Percentiles rank a stretch among this genome's conserved stretches.
phyloP scores from a whole-genome alignment of 2,113 vertebrate genomes.

The Pseudorhombus dupliciocellatus region DNA sequence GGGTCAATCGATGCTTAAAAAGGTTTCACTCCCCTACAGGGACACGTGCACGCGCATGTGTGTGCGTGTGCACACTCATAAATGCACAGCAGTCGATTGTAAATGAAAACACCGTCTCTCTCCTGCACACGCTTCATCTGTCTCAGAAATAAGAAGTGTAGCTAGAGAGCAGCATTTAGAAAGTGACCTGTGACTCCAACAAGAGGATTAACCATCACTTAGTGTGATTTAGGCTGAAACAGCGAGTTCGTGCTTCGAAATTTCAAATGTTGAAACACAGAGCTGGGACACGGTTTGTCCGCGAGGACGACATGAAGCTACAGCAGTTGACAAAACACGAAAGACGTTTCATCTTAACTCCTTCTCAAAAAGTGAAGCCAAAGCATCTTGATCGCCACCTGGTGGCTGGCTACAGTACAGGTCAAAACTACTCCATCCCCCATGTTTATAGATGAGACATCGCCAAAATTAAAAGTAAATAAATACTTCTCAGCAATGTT shows the following conservation, averaged over 20 bases:
- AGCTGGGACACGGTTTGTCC: constrained; percentile 2
- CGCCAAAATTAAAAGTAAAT: too few relatives aligned
- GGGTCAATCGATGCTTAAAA: constrained; percentile 79
- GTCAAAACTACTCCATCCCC: neutral
- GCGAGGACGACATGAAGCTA: constrained; percentile 46
- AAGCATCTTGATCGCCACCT: neutral
- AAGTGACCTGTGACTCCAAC: constrained; percentile 21
- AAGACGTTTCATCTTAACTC: constrained; percentile 42
- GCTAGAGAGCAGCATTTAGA: constrained; percentile 19
- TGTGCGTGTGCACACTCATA: constrained; percentile 11
- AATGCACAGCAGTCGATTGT: constrained; percentile 40
- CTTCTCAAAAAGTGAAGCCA: neutral
- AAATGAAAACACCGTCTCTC: constrained; percentile 40
- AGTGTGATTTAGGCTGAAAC: constrained; percentile 18
- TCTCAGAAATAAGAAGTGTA: constrained; percentile 25
- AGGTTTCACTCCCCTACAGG: constrained; percentile 72
- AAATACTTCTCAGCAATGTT: too few relatives aligned
- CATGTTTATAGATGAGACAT: neutral
- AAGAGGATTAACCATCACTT: constrained; percentile 21
- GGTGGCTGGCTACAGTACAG: neutral
- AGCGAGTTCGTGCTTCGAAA: constrained; percentile 32
- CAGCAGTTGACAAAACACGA: constrained; percentile 50
- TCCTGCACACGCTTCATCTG: constrained; percentile 27
- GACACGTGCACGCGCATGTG: constrained; percentile 30
- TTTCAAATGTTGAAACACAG: constrained; percentile 6